Percentiles rank a stretch among this genome's conserved stretches.
These are phyloP conservation scores for Sitta carolinensis DNA, from an alignment of 2,797 vertebrate genomes.

Conservation along the genomic window DNA sequence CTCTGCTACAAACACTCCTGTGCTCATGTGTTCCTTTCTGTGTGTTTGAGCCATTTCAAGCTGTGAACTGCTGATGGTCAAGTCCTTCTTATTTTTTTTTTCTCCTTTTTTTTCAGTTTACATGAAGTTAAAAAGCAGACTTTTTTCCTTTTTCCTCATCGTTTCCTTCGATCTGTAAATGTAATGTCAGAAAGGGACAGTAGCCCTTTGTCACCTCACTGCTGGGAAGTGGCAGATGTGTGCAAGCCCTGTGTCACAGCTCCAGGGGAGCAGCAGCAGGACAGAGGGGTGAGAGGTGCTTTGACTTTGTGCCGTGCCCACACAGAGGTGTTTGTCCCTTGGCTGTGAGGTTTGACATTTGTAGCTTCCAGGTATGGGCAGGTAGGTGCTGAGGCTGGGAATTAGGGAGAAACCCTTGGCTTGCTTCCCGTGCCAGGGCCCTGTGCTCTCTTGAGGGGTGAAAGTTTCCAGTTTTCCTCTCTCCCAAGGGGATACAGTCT, in stretches of 20 bases:
- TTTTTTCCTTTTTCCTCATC: background rate
- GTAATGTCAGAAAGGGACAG: slow-evolving; percentile 68
- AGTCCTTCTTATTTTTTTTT: background rate
- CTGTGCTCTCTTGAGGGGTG: background rate
- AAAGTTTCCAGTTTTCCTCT: slow-evolving; percentile 6
- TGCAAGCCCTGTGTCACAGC: background rate
- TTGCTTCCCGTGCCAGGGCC: background rate
- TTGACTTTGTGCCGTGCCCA: background rate
- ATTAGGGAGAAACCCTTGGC: background rate
- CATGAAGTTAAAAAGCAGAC: slow-evolving; percentile 36
- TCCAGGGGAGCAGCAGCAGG: background rate
- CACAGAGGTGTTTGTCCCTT: background rate
- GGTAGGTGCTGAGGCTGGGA: background rate
- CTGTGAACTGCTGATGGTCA: slow-evolving; percentile 54
- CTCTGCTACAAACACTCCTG: slow-evolving; percentile 42
- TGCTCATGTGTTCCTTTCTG: slow-evolving; percentile 54
- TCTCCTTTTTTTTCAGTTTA: slow-evolving; percentile 18
- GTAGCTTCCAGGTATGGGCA: slow-evolving; percentile 16
- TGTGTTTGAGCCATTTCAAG: slow-evolving; percentile 66
- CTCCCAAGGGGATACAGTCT: slow-evolving; percentile 86
- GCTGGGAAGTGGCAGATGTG: background rate
- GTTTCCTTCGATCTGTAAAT: slow-evolving; percentile 57
- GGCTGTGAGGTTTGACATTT: background rate
- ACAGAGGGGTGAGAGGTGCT: background rate
- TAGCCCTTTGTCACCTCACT: slow-evolving; percentile 68